Conservation (phyloP, 2,113 vertebrate genomes). For the Tragelaphus buxtoni region DNA sequence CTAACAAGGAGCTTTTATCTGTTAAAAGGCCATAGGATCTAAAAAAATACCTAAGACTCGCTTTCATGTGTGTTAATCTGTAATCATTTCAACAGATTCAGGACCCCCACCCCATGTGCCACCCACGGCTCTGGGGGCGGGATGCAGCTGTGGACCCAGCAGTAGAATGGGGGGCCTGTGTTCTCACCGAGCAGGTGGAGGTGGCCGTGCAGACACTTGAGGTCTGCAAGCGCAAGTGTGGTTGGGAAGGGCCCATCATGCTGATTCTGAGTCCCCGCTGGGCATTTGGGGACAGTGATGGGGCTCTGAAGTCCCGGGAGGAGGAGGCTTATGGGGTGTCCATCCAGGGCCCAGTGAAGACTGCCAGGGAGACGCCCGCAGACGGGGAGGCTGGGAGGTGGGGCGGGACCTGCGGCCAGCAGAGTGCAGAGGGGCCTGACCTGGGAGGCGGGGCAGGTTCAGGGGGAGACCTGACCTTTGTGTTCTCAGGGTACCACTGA, state of each 20-base stretch:
- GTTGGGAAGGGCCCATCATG: not conserved
- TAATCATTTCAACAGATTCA: not conserved
- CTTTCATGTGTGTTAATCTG: not conserved
- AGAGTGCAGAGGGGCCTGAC: not conserved
- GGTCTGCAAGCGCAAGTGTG: not conserved
- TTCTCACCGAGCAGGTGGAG: not conserved
- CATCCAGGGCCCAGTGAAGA: not conserved
- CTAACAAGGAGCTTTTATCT: not conserved
- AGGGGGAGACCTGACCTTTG: not conserved
- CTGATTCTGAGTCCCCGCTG: not conserved
- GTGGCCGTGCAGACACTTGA: not conserved
- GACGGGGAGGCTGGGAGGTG: not conserved
- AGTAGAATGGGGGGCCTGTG: not conserved
- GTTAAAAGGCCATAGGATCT: not conserved
- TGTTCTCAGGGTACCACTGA: not conserved
- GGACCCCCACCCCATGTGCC: too few relatives aligned
- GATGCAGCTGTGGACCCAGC: too few relatives aligned
- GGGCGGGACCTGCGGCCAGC: not conserved
- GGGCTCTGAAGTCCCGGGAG: not conserved
- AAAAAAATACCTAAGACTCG: not conserved
- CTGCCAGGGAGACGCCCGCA: rapidly evolving
- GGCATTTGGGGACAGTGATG: rapidly evolving
- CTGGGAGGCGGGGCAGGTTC: not conserved
- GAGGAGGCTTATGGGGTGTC: not conserved
- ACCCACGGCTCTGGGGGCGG: not conserved